These are phyloP conservation scores for Oikopleura dioica DNA, from an alignment of 23 tunicate genomes.

Conservation along the genomic window DNA sequence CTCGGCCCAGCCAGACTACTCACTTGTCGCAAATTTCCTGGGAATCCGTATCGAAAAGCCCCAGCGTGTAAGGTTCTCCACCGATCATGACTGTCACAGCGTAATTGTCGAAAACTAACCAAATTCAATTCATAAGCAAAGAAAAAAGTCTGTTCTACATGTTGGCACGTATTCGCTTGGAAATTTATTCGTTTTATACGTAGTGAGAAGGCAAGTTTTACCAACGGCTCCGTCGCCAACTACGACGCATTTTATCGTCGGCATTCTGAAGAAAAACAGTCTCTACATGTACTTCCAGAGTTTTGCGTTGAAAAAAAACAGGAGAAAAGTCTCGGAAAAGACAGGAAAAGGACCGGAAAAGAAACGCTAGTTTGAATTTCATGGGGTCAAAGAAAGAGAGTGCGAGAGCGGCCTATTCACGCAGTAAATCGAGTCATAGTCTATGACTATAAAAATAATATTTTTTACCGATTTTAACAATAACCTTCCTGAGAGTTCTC, in stretches of 20 bases:
- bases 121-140: no score
- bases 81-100: conserved; percentile 99
- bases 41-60: conserved; percentile 81
- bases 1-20: neutral
- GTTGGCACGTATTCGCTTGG: conserved; percentile 98
- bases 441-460: no score
- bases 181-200: conserved; percentile 89
- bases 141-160: conserved; percentile 2
- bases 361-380: no score
- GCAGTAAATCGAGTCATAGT: no score
- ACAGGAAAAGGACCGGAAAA: no score
- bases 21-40: conserved; percentile 75
- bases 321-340: no score
- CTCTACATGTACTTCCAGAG: no score
- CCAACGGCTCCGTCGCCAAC: conserved; percentile 99
- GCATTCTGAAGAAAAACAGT: conserved; percentile 23
- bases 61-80: conserved; percentile 97
- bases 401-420: no score
- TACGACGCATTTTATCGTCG: conserved; percentile 93
- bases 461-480: no score
- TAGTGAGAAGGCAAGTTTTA: conserved; percentile 78
- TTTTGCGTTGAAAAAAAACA: no score
- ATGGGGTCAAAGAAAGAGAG: no score
- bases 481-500: no score
- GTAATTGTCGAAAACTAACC: conserved; percentile 68